phyloP scores from a whole-genome alignment of 2,888 invertebrate species.

The Nomada fucata region DNA sequence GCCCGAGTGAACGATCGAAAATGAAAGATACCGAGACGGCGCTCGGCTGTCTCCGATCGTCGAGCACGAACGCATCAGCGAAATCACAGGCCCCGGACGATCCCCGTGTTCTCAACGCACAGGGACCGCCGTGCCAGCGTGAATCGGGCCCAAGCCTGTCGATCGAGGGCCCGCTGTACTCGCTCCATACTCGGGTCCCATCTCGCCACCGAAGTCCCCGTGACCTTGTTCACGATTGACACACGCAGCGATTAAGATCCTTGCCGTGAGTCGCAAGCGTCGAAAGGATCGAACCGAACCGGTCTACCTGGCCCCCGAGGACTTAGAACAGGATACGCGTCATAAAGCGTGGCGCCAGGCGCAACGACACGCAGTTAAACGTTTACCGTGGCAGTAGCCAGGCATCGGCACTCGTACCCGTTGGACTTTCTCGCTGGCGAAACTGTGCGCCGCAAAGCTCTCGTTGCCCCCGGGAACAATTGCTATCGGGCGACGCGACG shows the following conservation, averaged over 20 bases:
- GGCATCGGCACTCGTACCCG: slow-evolving; percentile 26
- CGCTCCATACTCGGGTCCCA: too few species aligned
- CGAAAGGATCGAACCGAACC: slow-evolving; percentile 21
- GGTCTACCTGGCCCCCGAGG: slow-evolving; percentile 61
- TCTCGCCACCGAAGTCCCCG: slow-evolving; percentile 6
- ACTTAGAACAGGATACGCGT: slow-evolving; percentile 58
- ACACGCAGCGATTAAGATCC: slow-evolving; percentile 26
- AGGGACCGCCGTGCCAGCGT: too few species aligned
- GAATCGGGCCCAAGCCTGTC: too few species aligned
- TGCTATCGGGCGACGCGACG: slow-evolving; percentile 4
- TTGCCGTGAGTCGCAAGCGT: not conserved
- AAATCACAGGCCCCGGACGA: too few species aligned
- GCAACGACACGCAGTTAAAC: slow-evolving; percentile 64
- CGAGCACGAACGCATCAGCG: too few species aligned
- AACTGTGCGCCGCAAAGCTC: not conserved
- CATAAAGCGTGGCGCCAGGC: slow-evolving; percentile 72
- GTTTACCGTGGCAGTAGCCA: slow-evolving; percentile 50
- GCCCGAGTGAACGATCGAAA: too few species aligned
- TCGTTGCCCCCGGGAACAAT: not conserved
- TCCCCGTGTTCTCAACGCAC: too few species aligned
- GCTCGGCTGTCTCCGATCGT: too few species aligned
- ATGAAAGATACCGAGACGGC: too few species aligned
- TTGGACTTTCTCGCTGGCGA: not conserved
- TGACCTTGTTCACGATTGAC: slow-evolving; percentile 61
- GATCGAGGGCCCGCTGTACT: too few species aligned